Conservation (phyloP, 1,140 invertebrate species). For the Ylistrum balloti region DNA sequence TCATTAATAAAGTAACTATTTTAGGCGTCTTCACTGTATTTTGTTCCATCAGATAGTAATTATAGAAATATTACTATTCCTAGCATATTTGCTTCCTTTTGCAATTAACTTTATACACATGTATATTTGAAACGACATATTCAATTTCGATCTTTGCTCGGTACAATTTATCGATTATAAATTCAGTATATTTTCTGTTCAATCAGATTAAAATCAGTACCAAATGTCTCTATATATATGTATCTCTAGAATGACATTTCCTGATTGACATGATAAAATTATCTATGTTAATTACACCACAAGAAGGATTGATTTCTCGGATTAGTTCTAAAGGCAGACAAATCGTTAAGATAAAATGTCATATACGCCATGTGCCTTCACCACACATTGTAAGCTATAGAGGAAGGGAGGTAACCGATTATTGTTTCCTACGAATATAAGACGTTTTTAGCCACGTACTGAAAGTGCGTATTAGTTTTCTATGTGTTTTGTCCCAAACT, state of each 20-base stretch:
- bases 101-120: too few species aligned
- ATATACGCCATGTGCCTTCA: not conserved
- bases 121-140: too few species aligned
- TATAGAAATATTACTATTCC: too few species aligned
- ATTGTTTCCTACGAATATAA: not conserved
- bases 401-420: conserved; percentile 31
- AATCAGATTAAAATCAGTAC: not conserved
- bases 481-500: conserved; percentile 23
- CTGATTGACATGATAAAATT: not conserved
- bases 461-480: conserved; percentile 24
- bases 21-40: too few species aligned
- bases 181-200: not conserved
- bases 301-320: not conserved
- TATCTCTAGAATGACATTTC: not conserved
- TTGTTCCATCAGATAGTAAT: too few species aligned
- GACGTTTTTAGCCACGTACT: not conserved
- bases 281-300: not conserved
- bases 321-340: not conserved
- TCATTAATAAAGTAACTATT: too few species aligned
- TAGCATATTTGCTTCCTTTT: too few species aligned
- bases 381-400: conserved; percentile 1
- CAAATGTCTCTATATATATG: not conserved
- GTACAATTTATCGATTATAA: not conserved
- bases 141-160: not conserved
- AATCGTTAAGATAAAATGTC: too few species aligned